These are phyloP conservation scores for Machimus rusticus DNA, from an alignment of 2,888 invertebrate species.

Conservation along the genomic window DNA sequence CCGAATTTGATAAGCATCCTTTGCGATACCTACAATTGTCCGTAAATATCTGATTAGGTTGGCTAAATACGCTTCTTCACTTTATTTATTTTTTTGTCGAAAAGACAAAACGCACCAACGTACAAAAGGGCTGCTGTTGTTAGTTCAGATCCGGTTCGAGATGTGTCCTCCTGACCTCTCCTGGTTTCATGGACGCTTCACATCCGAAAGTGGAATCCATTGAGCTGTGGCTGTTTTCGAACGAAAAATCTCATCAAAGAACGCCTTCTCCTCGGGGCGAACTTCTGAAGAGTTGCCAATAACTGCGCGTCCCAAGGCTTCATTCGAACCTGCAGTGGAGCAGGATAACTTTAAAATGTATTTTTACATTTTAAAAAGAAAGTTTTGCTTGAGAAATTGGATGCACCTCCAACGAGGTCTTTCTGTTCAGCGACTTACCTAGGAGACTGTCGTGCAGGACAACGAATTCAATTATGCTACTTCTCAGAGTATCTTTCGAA, in stretches of 20 bases:
- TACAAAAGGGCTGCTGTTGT: not conserved
- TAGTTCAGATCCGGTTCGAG: not conserved
- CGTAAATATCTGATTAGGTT: not conserved
- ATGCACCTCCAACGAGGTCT: not conserved
- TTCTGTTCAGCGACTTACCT: constrained; percentile 54
- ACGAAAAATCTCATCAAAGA: constrained; percentile 67
- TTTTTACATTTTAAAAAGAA: not conserved
- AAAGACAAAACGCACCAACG: not conserved
- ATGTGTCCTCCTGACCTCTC: not conserved
- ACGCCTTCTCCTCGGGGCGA: constrained; percentile 63
- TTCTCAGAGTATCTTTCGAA: constrained; percentile 70
- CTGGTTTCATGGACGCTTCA: constrained; percentile 40
- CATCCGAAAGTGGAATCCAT: constrained; percentile 67
- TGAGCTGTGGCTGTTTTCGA: constrained; percentile 68
- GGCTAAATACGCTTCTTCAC: not conserved
- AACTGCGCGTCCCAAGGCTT: constrained; percentile 65
- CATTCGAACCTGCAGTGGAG: constrained; percentile 64
- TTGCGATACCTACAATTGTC: not conserved
- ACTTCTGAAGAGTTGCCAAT: constrained; percentile 65
- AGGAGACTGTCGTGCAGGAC: constrained; percentile 70
- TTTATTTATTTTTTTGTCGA: not conserved
- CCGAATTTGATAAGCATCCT: not conserved
- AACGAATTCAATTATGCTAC: constrained; percentile 67
- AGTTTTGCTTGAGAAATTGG: not conserved
- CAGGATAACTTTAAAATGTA: not conserved